Base-by-base conservation (phyloP, 1,140 invertebrate species). In the Papilio xuthus region DNA sequence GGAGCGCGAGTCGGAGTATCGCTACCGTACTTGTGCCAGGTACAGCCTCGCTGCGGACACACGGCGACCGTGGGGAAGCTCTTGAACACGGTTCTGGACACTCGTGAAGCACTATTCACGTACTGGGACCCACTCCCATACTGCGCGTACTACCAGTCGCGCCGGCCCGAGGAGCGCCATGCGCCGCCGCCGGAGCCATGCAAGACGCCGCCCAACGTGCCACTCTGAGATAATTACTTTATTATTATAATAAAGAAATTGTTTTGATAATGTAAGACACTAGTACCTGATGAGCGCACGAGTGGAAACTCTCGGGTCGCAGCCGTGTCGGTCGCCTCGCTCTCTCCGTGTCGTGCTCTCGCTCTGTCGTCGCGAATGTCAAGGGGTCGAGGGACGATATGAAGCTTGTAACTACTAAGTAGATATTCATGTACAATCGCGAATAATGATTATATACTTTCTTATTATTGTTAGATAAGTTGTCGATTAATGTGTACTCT, bases 81-180 rank as follows among this genome's bases (percentile, higher is more conserved):
- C 23, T 89, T 96, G 50, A 95, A 96, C 4, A 96, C 95, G 0
- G 95, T 97, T 4, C 85, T 97, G 69, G 96, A 97, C 81, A 97
- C 96, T 80, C 94, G 96, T 10, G 96, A 97, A 85, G 96, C 96
- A 0, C 90, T 97, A 1, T 97, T 97, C 84, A 95, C 96, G 1
- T 97, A 96, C 82, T 97, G 97, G 97, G 97, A 98, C 85, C 97
- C 97, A 0, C 84, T 98, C 76, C 97, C 97, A 0, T 97, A 97
- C 85, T 97, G 96, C 83, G 97, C 96, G 2, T 97, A 97, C 85
- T 97, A 97, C 91, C 97, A 97, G 85, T 95, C 97, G 78, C 96
- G 97, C 83, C 89, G 96, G 80, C 96, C 97, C 0, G 95, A 97
- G 47, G 88, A 92, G 8, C 83, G 89, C 32, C 80, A 88, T 72